These are phyloP conservation scores for Nymphicus hollandicus DNA, from an alignment of 2,113 vertebrate species.

Conservation along the genomic window DNA sequence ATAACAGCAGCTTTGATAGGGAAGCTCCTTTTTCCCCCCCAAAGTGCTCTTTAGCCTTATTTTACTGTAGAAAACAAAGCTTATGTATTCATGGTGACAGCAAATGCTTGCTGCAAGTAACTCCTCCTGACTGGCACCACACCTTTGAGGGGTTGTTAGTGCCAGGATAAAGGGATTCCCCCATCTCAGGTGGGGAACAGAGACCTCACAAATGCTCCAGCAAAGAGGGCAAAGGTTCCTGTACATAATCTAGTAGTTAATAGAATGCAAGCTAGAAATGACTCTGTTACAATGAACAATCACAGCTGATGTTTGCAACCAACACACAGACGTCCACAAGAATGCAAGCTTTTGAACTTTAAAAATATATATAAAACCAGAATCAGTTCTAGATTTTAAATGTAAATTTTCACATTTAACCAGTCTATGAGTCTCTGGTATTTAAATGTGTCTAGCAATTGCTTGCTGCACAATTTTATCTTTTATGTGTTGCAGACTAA, in stretches of 20 bases:
- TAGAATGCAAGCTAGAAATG: background rate
- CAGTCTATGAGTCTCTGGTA: background rate
- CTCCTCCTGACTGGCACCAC: background rate
- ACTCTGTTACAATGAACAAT: background rate
- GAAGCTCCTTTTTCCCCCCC: background rate
- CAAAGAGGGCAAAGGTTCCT: background rate
- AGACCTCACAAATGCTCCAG: background rate
- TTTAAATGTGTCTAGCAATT: background rate
- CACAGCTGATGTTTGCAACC: background rate
- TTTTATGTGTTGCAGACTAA: background rate
- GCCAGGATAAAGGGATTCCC: background rate
- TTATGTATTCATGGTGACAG: rapidly evolving
- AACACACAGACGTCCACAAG: background rate
- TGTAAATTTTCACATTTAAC: background rate
- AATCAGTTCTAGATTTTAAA: background rate
- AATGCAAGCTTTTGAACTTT: background rate
- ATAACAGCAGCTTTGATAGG: background rate
- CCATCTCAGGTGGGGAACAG: background rate
- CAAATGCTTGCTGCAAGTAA: background rate
- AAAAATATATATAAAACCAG: background rate
- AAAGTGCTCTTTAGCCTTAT: background rate
- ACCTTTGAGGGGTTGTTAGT: rapidly evolving
- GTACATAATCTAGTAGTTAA: background rate
- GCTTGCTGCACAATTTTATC: background rate
- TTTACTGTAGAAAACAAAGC: background rate